Conservation (phyloP, 2,888 invertebrate genomes). For the Listrodromus nycthemerus region DNA sequence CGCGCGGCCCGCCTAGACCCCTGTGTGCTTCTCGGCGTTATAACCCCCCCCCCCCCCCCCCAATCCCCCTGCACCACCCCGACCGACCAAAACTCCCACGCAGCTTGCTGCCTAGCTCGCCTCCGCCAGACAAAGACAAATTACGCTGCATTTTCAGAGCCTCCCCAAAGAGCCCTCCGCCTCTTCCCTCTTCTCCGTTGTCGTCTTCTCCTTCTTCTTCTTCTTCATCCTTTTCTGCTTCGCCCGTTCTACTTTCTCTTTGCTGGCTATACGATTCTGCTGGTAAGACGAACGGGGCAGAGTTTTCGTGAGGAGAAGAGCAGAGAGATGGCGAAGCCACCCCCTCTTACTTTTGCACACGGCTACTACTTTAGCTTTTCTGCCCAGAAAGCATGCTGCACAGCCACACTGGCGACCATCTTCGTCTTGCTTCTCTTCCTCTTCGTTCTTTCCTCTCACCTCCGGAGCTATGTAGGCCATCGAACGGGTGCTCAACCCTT, state of each 20-base stretch:
- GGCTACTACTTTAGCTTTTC: constrained; percentile 71
- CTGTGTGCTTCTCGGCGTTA: constrained; percentile 59
- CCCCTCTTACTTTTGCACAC: constrained; percentile 58
- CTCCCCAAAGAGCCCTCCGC: constrained; percentile 80
- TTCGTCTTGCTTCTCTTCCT: constrained; percentile 67
- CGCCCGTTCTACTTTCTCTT: constrained; percentile 30
- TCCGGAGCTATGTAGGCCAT: constrained; percentile 79
- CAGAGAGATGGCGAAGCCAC: constrained; percentile 24
- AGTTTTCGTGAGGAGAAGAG: constrained; percentile 54
- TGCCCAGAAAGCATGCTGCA: constrained; percentile 59
- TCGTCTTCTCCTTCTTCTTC: constrained; percentile 62
- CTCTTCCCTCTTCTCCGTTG: constrained; percentile 61
- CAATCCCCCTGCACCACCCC: constrained; percentile 49
- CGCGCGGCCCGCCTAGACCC: constrained; percentile 60
- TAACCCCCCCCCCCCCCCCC: constrained; percentile 63
- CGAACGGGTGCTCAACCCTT: constrained; percentile 80
- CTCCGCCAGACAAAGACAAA: constrained; percentile 84
- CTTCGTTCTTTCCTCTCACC: constrained; percentile 64
- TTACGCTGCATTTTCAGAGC: constrained; percentile 84
- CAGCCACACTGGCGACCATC: constrained; percentile 68
- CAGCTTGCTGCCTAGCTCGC: constrained; percentile 77
- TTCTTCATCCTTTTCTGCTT: constrained; percentile 24
- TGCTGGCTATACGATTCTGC: constrained; percentile 67
- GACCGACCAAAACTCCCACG: constrained; percentile 72
- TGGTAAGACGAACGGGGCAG: constrained; percentile 64